Base-by-base conservation (phyloP, 2,797 vertebrate genomes). In the Sphenopsis melanotis region DNA sequence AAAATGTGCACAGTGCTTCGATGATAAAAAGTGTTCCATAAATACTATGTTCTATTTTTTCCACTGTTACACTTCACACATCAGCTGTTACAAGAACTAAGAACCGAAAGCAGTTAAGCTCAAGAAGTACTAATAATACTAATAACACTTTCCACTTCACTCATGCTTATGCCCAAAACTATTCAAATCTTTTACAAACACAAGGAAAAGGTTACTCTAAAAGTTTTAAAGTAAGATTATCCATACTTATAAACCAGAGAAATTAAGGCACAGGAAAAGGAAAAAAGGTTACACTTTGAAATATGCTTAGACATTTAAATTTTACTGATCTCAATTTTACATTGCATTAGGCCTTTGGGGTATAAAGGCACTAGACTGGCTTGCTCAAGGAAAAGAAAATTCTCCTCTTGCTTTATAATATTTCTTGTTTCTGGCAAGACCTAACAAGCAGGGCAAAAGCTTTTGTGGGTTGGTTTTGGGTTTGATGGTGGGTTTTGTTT, bases 1-100 rank as follows among this genome's bases (percentile, higher is more conserved):
- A 77, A 81, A 57, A 47, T 92, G 53, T 79, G 24, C 52, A 36
- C 26, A 41, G 61, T 70, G 37, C 69, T 95, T 91, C 92, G 78
- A 93, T 93, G 80, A 86, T 83, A 65, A 88, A 90, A 94, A 65
- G 17, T 79, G 39, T 59, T 96, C 79, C 82, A 76, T 74, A 87
- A 95, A 91, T 90, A 91, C 34, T 57, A 9, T 53, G 69, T 78
- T 87, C 78, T 75, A 16, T 75, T 94, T 91, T 94, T 88, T 87
- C 75, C 59, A 55, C 52, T 32, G 12, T 61, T 94, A 59, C 52
- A 71, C 39, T 93, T 83, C 78, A 74, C 82, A 87, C 64, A 84
- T 76, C 29, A 91, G 36, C 55, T 87, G 46, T 83, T 94, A 74
- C 75, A 80, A 83, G 68, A 89, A 76, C 79, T 94, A 91, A 74